Evolutionary conservation across 2,888 invertebrate genomes (phyloP).

Genomic region (Mermis nigrescens): DNA sequence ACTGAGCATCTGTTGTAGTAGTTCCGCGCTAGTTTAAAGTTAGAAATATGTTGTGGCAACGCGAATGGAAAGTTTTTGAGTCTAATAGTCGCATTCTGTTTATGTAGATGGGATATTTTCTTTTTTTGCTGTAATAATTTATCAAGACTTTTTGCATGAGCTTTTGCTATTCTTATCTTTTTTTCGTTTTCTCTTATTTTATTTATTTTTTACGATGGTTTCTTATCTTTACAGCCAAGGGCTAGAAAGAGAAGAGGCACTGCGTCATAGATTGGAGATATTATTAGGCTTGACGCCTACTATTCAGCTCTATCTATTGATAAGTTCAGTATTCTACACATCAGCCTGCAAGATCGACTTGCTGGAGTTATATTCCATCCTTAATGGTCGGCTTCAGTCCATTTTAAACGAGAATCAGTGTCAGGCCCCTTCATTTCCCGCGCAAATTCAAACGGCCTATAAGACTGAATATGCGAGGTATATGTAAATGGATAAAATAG

Average conservation of each 20-base stretch:
- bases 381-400: slow-evolving; percentile 47
- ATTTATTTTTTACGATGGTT: neutral
- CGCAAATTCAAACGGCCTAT: slow-evolving; percentile 43
- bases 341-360: slow-evolving; percentile 55
- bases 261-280: slow-evolving; percentile 18
- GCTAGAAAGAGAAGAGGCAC: slow-evolving; percentile 16
- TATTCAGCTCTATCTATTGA: slow-evolving; percentile 48
- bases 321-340: slow-evolving; percentile 50
- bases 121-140: too few relatives aligned
- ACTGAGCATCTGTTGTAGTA: too few relatives aligned
- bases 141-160: too few relatives aligned
- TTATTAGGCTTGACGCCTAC: slow-evolving; percentile 35
- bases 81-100: too few relatives aligned
- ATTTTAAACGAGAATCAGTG: slow-evolving; percentile 42
- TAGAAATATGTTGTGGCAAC: too few relatives aligned
- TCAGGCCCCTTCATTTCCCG: slow-evolving; percentile 40
- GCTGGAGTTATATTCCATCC: slow-evolving; percentile 46
- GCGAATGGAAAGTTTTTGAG: too few relatives aligned
- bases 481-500: too few relatives aligned
- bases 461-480: slow-evolving; percentile 43
- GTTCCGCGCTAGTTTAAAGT: too few relatives aligned
- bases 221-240: slow-evolving; percentile 14
- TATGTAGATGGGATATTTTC: too few relatives aligned
- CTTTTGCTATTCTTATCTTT: too few relatives aligned
- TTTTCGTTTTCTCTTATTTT: too few relatives aligned